Evolutionary conservation across 2,888 invertebrate species (phyloP), one percentile per base, ranked within the genome.

Genomic region (Cephus rjabovi): DNA sequence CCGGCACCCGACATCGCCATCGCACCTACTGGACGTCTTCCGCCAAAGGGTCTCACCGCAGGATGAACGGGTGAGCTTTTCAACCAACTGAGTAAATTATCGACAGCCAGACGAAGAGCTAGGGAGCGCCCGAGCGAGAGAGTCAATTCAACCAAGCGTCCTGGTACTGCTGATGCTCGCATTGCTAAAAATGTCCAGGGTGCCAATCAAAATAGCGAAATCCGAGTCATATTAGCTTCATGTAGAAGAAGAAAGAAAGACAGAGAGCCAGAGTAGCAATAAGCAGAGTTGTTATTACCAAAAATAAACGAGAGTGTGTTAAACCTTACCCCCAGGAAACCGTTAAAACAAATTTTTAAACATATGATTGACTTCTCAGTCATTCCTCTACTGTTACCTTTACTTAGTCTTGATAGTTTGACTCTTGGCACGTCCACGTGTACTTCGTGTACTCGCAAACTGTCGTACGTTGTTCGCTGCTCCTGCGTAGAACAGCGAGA

Each of bases 31-130:
- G 76, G 76, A 78, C 71, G 68, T 34, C 73, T 40, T 69, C 73
- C 71, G 31, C 30, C 74, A 35, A 35, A 34, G 74, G 74, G 34
- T 69, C 79, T 73, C 79, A 77, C 85, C 78, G 78, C 88, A 90
- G 86, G 87, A 90, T 90, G 90, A 89, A 90, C 89, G 90, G 90
- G 90, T 90, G 85, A 90, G 90, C 83, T 70, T 76, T 80, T 75
- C 70, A 71, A 79, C 77, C 81, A 76, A 83, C 81, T 81, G 81
- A 75, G 78, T 81, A 81, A 83, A 83, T 87, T 85, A 85, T 83
- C 83, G 81, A 85, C 85, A 75, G 82, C 74, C 77, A 79, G 81
- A 81, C 75, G 31, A 75, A 37, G 74, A 34, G 56, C 33, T 71
- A 71, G 33, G 23, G 71, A 34, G 71, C 71, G 23, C 12, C 12